Base-by-base conservation (phyloP, 2,797 vertebrate genomes). In the Periparus ater region DNA sequence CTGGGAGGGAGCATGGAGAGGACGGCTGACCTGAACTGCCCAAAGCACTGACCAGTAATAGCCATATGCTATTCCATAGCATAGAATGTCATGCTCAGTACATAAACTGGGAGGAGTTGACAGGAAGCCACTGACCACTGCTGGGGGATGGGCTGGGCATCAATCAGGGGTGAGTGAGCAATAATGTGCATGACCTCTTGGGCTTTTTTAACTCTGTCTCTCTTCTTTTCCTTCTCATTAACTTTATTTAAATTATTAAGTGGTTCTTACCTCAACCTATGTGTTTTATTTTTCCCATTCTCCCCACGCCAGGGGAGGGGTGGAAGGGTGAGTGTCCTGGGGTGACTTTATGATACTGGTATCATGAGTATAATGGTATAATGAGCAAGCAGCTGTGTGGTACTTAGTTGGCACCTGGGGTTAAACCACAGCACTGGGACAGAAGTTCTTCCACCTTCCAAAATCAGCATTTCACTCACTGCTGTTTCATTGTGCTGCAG, bases 81-180 rank as follows among this genome's bases (percentile, higher is more conserved):
- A 60, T 3, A 54, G 40, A 48, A 25, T 3, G 2, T 20, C 7
- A 42, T n/a, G 26, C 8, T 17, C 18, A 18, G 18, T 13, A 13
- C 11, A 13, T 42, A 32, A 78, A 54, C 22, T 15, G 26, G 13
- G 18, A 2, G 10, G 4, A 60, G 4, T 5, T 60, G 40, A 9
- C 18, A 42, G 45, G 17, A 9, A 47, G 26, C 4, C 16, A 26
- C 26, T 54, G 40, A 9, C 21, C 2, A 2, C 29, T 84, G 38
- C n/a, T 47, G 21, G 6, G 13, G 15, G 4, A 27, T 22, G 30
- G 51, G 10, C 53, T 60, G 51, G n/a, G 15, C 22, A 42, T 42
- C 13, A 7, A 0, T 36, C 25, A 42, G 7, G 9, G 6, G 9
- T 8, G 4, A 3, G 11, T 38, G n/a, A 58, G 11, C 16, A 58